Conservation (phyloP, 2,113 vertebrate genomes). For the Nerophis ophidion region DNA sequence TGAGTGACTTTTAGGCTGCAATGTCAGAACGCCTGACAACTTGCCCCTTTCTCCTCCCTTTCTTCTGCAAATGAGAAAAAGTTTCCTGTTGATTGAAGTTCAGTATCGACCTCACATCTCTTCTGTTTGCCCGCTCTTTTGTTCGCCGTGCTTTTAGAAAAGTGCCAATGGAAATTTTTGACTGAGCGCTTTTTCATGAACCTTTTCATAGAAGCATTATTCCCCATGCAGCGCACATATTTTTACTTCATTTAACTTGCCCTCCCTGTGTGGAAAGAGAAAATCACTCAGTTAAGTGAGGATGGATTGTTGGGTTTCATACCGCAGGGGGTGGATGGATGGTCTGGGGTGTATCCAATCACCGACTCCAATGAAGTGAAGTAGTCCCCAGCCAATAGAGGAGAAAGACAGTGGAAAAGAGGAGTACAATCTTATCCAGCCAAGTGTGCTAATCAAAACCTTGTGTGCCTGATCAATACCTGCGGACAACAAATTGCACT, state of each 20-base stretch:
- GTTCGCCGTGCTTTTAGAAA: slow-evolving; percentile 27
- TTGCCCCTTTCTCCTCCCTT: slow-evolving; percentile 42
- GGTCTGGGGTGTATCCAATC: slow-evolving; percentile 50
- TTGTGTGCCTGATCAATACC: slow-evolving; percentile 66
- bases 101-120: slow-evolving; percentile 52
- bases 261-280: slow-evolving; percentile 31
- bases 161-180: slow-evolving; percentile 16
- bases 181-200: slow-evolving; percentile 2
- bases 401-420: slow-evolving; percentile 37
- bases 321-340: slow-evolving; percentile 10
- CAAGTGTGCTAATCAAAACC: slow-evolving; percentile 72
- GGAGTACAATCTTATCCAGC: slow-evolving; percentile 57
- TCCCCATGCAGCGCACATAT: not conserved
- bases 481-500: slow-evolving; percentile 69
- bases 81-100: slow-evolving; percentile 52
- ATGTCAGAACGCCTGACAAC: slow-evolving; percentile 54
- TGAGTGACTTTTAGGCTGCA: slow-evolving; percentile 43
- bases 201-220: not conserved
- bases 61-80: slow-evolving; percentile 56
- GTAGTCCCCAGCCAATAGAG: slow-evolving; percentile 43
- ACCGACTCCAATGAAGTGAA: slow-evolving; percentile 53
- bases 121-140: slow-evolving; percentile 36
- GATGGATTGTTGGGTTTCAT: slow-evolving; percentile 33
- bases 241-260: slow-evolving; percentile 21
- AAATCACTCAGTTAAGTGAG: slow-evolving; percentile 46